phyloP scores from a whole-genome alignment of 2,888 invertebrate genomes.

The Cryptocephalus primarius region DNA sequence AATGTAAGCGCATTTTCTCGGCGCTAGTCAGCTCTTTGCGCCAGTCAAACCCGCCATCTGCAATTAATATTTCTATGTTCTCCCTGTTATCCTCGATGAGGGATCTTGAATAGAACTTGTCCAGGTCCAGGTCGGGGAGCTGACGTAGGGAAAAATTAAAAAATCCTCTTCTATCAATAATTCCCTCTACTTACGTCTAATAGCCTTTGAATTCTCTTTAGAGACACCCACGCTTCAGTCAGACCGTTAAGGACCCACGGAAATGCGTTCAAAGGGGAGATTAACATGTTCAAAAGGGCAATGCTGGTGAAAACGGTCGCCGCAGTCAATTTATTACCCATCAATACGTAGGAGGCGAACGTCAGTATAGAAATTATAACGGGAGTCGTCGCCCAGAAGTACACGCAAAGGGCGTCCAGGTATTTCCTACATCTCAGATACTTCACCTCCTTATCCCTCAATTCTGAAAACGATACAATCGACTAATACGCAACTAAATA shows the following conservation, averaged over 20 bases:
- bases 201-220: slow-evolving; percentile 76
- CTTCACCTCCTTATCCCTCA: slow-evolving; percentile 59
- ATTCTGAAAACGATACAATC: slow-evolving; percentile 37
- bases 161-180: too few species aligned
- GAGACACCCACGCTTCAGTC: slow-evolving; percentile 91
- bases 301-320: slow-evolving; percentile 90
- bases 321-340: slow-evolving; percentile 71
- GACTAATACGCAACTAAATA: background rate
- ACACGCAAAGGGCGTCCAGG: slow-evolving; percentile 93
- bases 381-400: slow-evolving; percentile 97
- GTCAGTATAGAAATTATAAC: slow-evolving; percentile 79
- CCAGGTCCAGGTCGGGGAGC: slow-evolving; percentile 52
- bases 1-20: slow-evolving; percentile 27
- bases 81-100: slow-evolving; percentile 36
- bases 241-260: slow-evolving; percentile 97
- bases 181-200: slow-evolving; percentile 49
- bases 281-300: slow-evolving; percentile 91
- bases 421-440: slow-evolving; percentile 83
- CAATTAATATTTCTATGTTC: slow-evolving; percentile 41
- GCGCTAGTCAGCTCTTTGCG: slow-evolving; percentile 35
- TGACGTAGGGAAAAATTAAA: slow-evolving; percentile 25
- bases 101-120: slow-evolving; percentile 46
- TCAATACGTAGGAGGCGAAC: slow-evolving; percentile 65
- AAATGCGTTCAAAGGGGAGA: slow-evolving; percentile 90
- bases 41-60: slow-evolving; percentile 52